Percentiles rank a stretch among this genome's conserved stretches.
Conservation (phyloP, 2,888 invertebrate species). For the Coenonympha arcania region DNA sequence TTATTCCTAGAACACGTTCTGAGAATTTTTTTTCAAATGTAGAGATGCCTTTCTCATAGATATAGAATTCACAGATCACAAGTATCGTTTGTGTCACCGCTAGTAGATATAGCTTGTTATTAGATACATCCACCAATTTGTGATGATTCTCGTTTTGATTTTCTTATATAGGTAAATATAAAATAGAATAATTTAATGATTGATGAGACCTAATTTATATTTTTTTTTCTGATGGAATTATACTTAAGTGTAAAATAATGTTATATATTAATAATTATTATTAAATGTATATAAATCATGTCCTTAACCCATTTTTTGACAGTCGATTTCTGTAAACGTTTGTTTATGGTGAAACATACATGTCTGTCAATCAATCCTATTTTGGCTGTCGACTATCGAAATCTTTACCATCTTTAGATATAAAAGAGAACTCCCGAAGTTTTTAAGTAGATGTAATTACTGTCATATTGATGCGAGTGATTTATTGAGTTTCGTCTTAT, state of each 20-base stretch:
- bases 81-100: too few relatives aligned
- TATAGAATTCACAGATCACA: too few relatives aligned
- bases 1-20: constrained; percentile 55
- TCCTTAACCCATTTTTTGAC: constrained; percentile 29
- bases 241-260: too few relatives aligned
- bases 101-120: too few relatives aligned
- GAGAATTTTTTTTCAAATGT: constrained; percentile 4
- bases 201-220: too few relatives aligned
- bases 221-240: too few relatives aligned
- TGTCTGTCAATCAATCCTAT: constrained; percentile 61
- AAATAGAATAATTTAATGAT: too few relatives aligned
- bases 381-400: constrained; percentile 54
- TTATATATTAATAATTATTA: too few relatives aligned
- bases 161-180: too few relatives aligned
- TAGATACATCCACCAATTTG: too few relatives aligned
- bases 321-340: constrained; percentile 36
- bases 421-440: constrained; percentile 31
- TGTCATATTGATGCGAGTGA: constrained; percentile 27
- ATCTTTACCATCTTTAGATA: constrained; percentile 48
- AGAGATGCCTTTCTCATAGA: not conserved
- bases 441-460: constrained; percentile 29
- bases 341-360: constrained; percentile 51
- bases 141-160: too few relatives aligned
- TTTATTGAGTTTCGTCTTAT: constrained; percentile 25
- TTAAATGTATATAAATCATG: too few relatives aligned